phyloP scores from a whole-genome alignment of 53 echinoderm and acorn worm species.

The Mesocentrotus franciscanus region DNA sequence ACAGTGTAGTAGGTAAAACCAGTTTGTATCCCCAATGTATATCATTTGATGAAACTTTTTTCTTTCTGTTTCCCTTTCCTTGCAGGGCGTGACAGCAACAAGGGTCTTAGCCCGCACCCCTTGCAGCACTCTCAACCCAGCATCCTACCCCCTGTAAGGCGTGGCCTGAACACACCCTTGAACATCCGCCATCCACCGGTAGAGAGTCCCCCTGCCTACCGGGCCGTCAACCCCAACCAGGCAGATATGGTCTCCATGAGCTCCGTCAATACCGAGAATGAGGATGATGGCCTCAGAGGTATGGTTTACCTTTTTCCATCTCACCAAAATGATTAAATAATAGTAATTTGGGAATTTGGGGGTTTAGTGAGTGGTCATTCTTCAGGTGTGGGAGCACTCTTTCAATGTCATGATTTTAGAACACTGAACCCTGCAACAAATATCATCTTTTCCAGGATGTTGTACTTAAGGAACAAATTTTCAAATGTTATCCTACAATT shows the following conservation, averaged over 20 bases:
- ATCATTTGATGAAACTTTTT: not conserved
- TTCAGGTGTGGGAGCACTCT: not conserved
- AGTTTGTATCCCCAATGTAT: not conserved
- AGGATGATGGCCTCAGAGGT: slow-evolving; percentile 87
- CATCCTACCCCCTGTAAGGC: slow-evolving; percentile 78
- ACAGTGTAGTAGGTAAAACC: not conserved
- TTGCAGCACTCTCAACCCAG: slow-evolving; percentile 88
- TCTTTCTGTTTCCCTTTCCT: not conserved
- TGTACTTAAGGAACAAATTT: not conserved
- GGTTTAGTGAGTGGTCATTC: not conserved
- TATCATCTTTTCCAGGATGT: not conserved
- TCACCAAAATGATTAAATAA: not conserved
- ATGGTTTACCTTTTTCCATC: slow-evolving; percentile 18
- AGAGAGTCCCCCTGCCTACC: slow-evolving; percentile 86
- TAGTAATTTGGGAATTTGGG: no score
- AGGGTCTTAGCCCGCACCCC: slow-evolving; percentile 80
- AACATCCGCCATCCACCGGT: slow-evolving; percentile 61
- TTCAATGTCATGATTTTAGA: not conserved
- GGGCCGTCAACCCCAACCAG: slow-evolving; percentile 68
- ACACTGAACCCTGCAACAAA: not conserved
- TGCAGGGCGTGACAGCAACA: slow-evolving; percentile 81
- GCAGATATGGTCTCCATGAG: slow-evolving; percentile 87
- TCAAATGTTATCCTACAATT: not conserved
- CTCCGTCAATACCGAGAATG: slow-evolving; percentile 90
- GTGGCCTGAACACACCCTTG: slow-evolving; percentile 64